A percentile compares a stretch with the other conserved stretches of the same genome.
Conservation (phyloP, 2,113 vertebrate genomes). For the Etheostoma spectabile region DNA sequence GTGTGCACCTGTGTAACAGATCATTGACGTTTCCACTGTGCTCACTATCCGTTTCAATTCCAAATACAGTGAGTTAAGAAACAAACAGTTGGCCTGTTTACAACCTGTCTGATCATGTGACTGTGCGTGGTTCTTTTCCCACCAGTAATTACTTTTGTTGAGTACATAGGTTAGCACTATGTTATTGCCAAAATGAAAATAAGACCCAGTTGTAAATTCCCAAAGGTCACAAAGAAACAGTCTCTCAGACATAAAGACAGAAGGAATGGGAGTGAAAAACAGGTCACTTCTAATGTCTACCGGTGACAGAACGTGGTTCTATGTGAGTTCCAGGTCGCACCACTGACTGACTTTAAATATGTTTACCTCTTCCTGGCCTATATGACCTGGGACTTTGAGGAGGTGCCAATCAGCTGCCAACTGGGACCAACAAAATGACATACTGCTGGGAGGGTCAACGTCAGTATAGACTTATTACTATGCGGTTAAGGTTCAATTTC, state of each 20-base stretch:
- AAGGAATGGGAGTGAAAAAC: background rate
- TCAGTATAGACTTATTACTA: background rate
- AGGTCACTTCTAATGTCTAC: background rate
- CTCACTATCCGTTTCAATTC: background rate
- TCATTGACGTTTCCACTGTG: background rate
- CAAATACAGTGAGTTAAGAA: background rate
- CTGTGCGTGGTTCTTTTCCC: background rate
- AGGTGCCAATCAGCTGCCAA: constrained; percentile 13
- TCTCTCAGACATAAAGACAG: background rate
- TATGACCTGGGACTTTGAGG: constrained; percentile 14
- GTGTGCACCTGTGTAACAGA: background rate
- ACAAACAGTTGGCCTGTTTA: background rate
- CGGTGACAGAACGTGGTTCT: background rate
- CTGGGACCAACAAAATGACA: background rate
- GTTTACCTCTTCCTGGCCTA: constrained; percentile 18
- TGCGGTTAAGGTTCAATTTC: background rate
- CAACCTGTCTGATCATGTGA: background rate
- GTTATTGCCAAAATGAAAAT: background rate
- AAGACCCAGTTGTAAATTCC: background rate
- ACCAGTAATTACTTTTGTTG: background rate
- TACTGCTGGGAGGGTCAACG: no score
- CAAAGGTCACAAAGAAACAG: background rate
- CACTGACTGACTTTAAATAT: constrained; percentile 30
- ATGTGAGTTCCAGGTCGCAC: constrained; percentile 2
- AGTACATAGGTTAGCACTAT: background rate